Base-by-base conservation (phyloP, 2,888 invertebrate genomes). In the Criorhina ranunculi region DNA sequence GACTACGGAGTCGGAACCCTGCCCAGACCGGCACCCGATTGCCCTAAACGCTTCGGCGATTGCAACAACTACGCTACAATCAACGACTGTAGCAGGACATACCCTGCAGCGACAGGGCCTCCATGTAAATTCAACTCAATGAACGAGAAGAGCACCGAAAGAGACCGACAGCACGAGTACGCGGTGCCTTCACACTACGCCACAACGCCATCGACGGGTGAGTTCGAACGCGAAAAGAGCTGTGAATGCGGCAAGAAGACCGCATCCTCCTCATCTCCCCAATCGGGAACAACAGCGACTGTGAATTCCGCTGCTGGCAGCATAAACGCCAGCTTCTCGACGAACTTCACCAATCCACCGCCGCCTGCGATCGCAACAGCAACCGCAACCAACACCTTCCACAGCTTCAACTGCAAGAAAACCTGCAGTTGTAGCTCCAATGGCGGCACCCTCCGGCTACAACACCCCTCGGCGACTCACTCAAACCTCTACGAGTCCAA, bases 51-150 rank as follows among this genome's bases (percentile, higher is more conserved):
- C 31, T 91, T 90, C 70, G 83, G 89, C 19, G 91, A 92, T 79
- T 91, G 91, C 88, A 90, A 90, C 87, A 91, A 91, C 88, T 91
- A 91, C 73, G 91, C 92, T 55, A 91, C 91, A 9, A 91, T 91
- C 69, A 91, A 91, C 66, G 91, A 91, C 67, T 91, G 91, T 62
- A 87, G 88, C 9, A 87, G 91, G 0, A 90, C 91, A 33, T 91
- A 91, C 67, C 90, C 90, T 66, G 90, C 90, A 17, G 89, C 90
- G 2, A 90, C 90, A 3, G 89, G 90, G 5, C 90, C 90, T 1
- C 90, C 89, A 46, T 90, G 90, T 76, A 91, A 91, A 64, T 91
- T 90, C 87, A 91, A 91, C 60, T 91, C 91, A 0, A 88, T 91
- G 86, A 90, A 91, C 78, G 91, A 90, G 86, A 87, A 90, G 77